Evolutionary conservation across 2,113 vertebrate species (phyloP).

Genomic region (Microcebus ravelobensis): DNA sequence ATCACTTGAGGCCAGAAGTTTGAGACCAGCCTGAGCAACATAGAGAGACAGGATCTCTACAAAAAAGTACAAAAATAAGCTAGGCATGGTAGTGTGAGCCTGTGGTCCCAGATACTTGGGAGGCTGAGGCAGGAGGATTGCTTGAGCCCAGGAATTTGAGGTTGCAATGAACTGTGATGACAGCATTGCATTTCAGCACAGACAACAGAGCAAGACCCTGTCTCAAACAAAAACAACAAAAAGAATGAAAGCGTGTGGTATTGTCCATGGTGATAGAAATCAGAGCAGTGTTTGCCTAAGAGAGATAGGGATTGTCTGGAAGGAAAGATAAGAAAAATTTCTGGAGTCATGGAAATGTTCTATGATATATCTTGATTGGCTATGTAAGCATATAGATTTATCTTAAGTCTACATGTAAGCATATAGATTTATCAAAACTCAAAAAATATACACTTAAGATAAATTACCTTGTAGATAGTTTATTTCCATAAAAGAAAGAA

Average conservation of each 20-base stretch:
- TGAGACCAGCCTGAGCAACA: too few relatives aligned
- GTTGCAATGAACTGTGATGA: too few relatives aligned
- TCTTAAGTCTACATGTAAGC: not conserved
- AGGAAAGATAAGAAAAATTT: not conserved
- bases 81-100: too few relatives aligned
- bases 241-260: not conserved
- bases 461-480: not conserved
- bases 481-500: not conserved
- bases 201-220: too few relatives aligned
- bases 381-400: not conserved
- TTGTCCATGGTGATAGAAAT: not conserved
- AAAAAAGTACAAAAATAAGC: too few relatives aligned
- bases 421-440: slow-evolving; percentile 7
- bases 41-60: too few relatives aligned
- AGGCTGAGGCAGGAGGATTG: too few relatives aligned
- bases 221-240: not conserved
- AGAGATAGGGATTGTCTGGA: not conserved
- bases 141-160: too few relatives aligned
- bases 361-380: not conserved
- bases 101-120: too few relatives aligned
- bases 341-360: not conserved
- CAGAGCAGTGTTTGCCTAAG: not conserved
- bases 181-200: too few relatives aligned
- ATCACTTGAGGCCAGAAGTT: too few relatives aligned
- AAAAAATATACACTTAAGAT: not conserved